Base-by-base conservation (phyloP, 2,113 vertebrate species). In the Mixornis gularis region DNA sequence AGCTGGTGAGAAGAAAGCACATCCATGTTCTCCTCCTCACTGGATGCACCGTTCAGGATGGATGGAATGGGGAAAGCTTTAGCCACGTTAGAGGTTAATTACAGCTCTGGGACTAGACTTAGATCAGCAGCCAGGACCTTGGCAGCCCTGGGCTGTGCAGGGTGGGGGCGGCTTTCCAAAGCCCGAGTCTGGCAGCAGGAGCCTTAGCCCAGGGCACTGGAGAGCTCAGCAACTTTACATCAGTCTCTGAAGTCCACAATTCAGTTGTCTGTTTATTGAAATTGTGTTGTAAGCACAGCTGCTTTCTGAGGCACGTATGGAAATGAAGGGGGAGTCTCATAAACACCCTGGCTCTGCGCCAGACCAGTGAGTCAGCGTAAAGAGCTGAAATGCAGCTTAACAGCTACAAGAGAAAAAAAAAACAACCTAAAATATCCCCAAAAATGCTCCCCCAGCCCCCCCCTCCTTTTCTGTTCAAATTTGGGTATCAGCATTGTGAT, bases 261-360 rank as follows among this genome's bases (percentile, higher is more conserved):
- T 95, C 92, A 69, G 59, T 72, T 92, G 85, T 89, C 69, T 95
- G 94, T 92, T 90, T 90, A 51, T 81, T 78, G 76, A 25, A 76
- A 82, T 79, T 1, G 43, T 85, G 82, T 62, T 95, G 85, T 89
- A 94, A 96, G 94, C 92, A 89, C 87, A 95, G 94, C 93, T 91
- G 94, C 93, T 73, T 85, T 95, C 78, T 46, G 91, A 95, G 63
- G 81, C 87, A 85, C 6, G 21, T 30, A 81, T 81, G 86, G 72
- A 89, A 95, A 94, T 90, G 80, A 76, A 27, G 88, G 83, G 91
- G 83, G 72, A 95, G 62, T 60, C 93, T 76, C 68, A 86, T 12
- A 92, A 60, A 53, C 6, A 13, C 41, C 17, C 65, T 84, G 92
- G 92, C 90, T 53, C 77, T 1, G 0, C 0, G 80, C 90, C 96